A percentile compares a stretch with the other conserved stretches of the same genome.
phyloP scores from a whole-genome alignment of 2,113 vertebrate species.

The Physeter macrocephalus region DNA sequence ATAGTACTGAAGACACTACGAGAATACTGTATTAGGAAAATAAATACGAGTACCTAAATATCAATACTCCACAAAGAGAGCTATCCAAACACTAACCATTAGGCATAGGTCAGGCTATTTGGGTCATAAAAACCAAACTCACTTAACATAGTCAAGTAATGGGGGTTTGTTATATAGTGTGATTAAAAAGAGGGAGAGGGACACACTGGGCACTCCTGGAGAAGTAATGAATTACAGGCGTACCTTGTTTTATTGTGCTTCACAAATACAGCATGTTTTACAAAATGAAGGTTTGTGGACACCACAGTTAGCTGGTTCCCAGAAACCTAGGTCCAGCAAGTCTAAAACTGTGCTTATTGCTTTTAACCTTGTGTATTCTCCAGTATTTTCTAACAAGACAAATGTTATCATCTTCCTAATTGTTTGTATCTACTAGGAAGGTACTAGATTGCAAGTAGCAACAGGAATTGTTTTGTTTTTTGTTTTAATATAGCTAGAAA shows the following conservation, averaged over 20 bases:
- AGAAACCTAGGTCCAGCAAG: not conserved
- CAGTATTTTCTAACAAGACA: not conserved
- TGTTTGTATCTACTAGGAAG: not conserved
- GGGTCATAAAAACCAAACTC: not conserved
- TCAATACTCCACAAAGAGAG: not conserved
- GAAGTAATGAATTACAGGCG: not conserved
- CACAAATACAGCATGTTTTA: not conserved
- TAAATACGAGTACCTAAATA: not conserved
- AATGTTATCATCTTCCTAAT: not conserved
- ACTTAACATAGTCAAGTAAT: not conserved
- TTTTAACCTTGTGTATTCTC: not conserved
- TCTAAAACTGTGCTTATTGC: not conserved
- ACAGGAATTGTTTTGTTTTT: not conserved
- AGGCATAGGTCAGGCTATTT: not conserved
- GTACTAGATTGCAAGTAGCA: not conserved
- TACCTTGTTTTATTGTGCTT: not conserved
- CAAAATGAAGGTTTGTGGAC: not conserved
- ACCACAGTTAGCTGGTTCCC: not conserved
- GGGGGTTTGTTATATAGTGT: not conserved
- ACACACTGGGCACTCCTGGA: not conserved
- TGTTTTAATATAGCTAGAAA: not conserved
- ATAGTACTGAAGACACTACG: no score
- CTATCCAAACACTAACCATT: not conserved
- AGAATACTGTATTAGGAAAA: not conserved
- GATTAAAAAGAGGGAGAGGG: not conserved